phyloP scores from a whole-genome alignment of 2,797 vertebrate genomes.

The Halcyon chelicuti region DNA sequence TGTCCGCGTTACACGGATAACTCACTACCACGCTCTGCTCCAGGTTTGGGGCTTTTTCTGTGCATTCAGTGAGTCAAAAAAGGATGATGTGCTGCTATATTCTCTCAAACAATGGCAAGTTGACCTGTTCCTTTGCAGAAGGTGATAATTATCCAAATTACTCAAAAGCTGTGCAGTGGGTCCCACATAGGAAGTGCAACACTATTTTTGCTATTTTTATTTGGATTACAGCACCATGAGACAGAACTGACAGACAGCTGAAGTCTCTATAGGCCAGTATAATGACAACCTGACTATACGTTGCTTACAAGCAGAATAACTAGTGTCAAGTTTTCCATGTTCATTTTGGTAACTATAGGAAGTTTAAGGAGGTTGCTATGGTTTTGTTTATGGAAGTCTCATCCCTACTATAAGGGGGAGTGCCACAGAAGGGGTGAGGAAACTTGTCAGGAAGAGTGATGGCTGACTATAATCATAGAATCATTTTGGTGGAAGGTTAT shows the following conservation, averaged over 20 bases:
- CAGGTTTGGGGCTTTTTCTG: background rate
- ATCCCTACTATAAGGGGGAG: background rate
- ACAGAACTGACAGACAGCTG: background rate
- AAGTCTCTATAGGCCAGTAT: background rate
- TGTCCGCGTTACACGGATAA: accelerated
- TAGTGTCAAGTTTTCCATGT: background rate
- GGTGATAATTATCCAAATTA: background rate
- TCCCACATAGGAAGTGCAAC: background rate
- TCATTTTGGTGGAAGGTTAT: background rate
- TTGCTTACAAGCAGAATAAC: background rate
- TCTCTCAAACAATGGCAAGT: background rate
- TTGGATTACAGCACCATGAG: background rate
- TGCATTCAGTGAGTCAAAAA: background rate
- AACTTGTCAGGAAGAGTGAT: background rate
- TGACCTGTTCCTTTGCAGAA: background rate
- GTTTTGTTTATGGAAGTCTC: background rate
- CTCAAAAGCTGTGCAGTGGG: background rate
- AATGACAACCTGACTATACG: background rate
- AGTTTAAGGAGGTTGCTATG: background rate
- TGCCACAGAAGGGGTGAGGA: background rate
- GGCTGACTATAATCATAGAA: background rate
- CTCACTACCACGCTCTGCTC: background rate
- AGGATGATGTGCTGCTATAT: background rate
- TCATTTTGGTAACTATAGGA: background rate
- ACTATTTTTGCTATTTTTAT: background rate